Percentiles rank a stretch among this genome's conserved stretches.
These are phyloP conservation scores for Trichomycterus rosablanca DNA, from an alignment of 2,113 vertebrate genomes.

Conservation along the genomic window DNA sequence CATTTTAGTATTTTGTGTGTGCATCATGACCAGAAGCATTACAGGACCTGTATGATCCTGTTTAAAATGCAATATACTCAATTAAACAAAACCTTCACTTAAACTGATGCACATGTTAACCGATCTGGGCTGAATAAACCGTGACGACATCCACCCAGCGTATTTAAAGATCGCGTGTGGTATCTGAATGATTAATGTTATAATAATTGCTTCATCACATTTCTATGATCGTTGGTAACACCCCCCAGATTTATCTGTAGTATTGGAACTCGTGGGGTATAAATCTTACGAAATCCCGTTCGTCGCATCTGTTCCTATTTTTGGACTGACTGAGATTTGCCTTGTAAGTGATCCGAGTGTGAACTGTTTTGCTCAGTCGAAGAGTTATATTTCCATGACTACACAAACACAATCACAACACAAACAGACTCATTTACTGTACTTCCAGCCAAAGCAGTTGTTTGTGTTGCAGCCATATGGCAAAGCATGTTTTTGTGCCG, in stretches of 20 bases:
- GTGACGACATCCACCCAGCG: no score
- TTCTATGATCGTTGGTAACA: background rate
- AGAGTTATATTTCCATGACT: constrained; percentile 32
- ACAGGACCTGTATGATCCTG: no score
- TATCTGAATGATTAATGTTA: no score
- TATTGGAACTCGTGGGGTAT: constrained; percentile 1
- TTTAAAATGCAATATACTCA: no score
- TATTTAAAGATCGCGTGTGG: no score
- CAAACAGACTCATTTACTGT: constrained; percentile 37
- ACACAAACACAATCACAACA: constrained; percentile 33
- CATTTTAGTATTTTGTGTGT: no score
- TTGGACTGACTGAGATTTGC: constrained; percentile 11
- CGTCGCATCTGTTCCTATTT: constrained; percentile 29
- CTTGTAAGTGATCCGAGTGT: constrained; percentile 21
- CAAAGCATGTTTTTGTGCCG: constrained; percentile 22
- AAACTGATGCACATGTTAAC: no score
- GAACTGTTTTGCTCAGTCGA: constrained; percentile 22
- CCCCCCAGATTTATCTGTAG: background rate
- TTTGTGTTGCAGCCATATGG: constrained; percentile 30
- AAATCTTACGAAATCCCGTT: background rate
- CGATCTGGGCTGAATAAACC: no score
- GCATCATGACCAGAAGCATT: no score
- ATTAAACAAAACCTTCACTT: no score
- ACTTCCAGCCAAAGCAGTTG: constrained; percentile 37
- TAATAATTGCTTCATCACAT: no score